These are phyloP conservation scores for Dicaeum eximium DNA, from an alignment of 2,113 vertebrate genomes.

Conservation along the genomic window DNA sequence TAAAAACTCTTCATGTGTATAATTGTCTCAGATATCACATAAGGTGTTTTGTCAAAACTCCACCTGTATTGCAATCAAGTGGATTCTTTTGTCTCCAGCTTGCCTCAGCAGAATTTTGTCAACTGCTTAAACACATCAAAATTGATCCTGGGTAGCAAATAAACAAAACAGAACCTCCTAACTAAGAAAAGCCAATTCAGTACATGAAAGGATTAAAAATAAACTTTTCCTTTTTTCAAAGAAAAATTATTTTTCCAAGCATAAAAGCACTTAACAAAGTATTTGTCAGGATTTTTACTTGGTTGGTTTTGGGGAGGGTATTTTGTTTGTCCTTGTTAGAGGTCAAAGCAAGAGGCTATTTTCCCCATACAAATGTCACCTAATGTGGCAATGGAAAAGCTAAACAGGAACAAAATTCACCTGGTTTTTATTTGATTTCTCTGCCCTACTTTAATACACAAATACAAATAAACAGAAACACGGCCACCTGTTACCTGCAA, in stretches of 20 bases:
- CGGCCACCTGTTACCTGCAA: background rate
- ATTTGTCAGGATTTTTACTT: background rate
- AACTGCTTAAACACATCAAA: slow-evolving; percentile 11
- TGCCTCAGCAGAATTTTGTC: slow-evolving; percentile 14
- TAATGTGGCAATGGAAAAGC: background rate
- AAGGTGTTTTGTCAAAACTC: background rate
- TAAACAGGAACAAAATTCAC: background rate
- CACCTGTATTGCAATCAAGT: background rate
- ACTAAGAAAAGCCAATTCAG: slow-evolving; percentile 37
- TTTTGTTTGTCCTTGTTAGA: background rate
- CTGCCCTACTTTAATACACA: background rate
- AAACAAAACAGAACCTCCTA: background rate
- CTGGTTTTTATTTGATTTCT: background rate
- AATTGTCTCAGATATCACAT: background rate
- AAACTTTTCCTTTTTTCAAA: background rate
- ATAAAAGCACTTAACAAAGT: background rate
- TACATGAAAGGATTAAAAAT: background rate
- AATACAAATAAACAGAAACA: background rate
- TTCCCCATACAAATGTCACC: background rate
- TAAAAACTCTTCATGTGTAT: slow-evolving; percentile 29
- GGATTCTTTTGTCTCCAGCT: slow-evolving; percentile 7
- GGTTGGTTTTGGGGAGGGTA: background rate
- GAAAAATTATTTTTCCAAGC: background rate
- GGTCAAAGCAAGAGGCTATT: background rate
- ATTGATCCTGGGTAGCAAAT: background rate